Evolutionary conservation across 2,113 vertebrate genomes (phyloP).

Genomic region (Heloderma charlesbogerti): DNA sequence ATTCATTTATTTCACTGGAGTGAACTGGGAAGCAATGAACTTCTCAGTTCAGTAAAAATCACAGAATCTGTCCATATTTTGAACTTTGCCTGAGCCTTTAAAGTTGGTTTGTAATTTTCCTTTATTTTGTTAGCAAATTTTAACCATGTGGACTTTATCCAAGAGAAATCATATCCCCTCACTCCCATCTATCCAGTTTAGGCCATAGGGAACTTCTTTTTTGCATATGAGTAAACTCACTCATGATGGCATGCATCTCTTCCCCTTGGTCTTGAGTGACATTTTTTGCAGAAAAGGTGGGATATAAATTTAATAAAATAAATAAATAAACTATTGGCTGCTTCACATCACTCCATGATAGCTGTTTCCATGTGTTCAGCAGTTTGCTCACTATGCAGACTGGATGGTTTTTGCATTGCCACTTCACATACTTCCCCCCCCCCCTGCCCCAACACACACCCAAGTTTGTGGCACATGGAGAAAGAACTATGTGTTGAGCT

Average conservation of each 20-base stretch:
- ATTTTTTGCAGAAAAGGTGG: too few species aligned
- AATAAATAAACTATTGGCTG: neutral
- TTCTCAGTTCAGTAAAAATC: neutral
- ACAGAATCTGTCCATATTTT: neutral
- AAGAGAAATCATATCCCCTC: neutral
- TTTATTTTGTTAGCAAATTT: neutral
- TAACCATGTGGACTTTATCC: neutral
- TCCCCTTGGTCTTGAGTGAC: too few species aligned
- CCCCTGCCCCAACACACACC: neutral
- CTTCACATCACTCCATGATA: neutral
- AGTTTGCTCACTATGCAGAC: neutral
- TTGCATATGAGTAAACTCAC: neutral
- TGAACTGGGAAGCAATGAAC: fast-evolving
- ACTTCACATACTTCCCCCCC: neutral
- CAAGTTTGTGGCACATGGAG: neutral
- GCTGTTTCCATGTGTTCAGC: neutral
- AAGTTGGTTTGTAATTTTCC: constrained; percentile 4
- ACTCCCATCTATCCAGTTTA: neutral
- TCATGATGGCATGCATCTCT: neutral
- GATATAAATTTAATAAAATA: too few species aligned
- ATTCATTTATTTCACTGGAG: fast-evolving
- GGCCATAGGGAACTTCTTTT: neutral
- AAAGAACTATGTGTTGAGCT: neutral
- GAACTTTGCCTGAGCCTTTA: neutral
- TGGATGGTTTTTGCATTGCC: neutral